Percentiles rank a stretch among this genome's conserved stretches.
Conservation (phyloP, 2,888 invertebrate species). For the Coecobrya sp. region DNA sequence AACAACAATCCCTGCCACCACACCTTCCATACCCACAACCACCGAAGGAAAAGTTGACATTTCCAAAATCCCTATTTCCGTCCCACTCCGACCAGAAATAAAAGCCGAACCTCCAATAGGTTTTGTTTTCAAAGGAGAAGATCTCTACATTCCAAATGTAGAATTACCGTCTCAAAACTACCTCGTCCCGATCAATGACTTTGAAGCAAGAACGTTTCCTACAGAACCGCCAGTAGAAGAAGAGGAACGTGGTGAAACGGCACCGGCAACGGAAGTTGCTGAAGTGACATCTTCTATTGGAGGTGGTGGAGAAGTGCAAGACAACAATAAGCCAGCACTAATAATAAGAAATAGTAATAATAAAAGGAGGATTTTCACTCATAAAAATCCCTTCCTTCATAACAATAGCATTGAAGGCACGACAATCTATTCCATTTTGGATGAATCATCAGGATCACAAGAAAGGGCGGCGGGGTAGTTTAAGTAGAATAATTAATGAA, state of each 20-base stretch:
- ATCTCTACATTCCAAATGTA: constrained; percentile 73
- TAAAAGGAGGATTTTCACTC: neutral
- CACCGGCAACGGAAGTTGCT: neutral
- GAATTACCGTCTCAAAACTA: constrained; percentile 71
- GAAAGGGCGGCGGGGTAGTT: neutral
- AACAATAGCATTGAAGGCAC: neutral
- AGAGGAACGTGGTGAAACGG: too few species aligned
- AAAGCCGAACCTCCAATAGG: constrained; percentile 78
- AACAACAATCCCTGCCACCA: neutral
- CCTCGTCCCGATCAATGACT: constrained; percentile 57
- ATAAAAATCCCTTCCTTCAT: neutral
- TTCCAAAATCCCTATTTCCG: constrained; percentile 36
- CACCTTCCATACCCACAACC: neutral
- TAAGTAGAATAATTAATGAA: neutral
- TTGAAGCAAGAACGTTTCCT: constrained; percentile 45
- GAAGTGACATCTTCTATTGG: neutral
- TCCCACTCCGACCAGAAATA: constrained; percentile 70
- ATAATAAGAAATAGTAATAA: neutral
- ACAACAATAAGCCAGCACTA: neutral
- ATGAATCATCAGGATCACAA: constrained; percentile 10
- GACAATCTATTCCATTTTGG: constrained; percentile 35
- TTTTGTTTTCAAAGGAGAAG: constrained; percentile 78
- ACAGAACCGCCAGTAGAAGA: neutral
- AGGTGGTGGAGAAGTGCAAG: neutral
- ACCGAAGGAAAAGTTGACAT: constrained; percentile 58